Conservation (phyloP, 2,888 invertebrate species). For the Cancer borealis region DNA sequence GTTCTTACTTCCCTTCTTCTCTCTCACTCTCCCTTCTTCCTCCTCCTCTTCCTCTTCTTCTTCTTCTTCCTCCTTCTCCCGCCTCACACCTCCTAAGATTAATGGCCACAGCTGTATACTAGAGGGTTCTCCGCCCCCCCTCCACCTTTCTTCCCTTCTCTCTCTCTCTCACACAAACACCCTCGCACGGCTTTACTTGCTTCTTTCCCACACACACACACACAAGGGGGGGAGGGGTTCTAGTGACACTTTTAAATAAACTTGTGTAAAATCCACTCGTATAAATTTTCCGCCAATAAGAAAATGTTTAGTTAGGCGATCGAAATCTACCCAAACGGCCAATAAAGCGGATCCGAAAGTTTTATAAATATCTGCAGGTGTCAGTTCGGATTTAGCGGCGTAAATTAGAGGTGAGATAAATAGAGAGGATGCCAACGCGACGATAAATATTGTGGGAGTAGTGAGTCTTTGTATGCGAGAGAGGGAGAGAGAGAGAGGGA, state of each 20-base stretch:
- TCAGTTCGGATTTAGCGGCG: slow-evolving; percentile 3
- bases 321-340: background rate
- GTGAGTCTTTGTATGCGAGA: background rate
- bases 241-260: slow-evolving; percentile 3
- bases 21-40: background rate
- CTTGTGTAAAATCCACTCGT: background rate
- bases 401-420: slow-evolving; percentile 29
- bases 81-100: slow-evolving; percentile 17
- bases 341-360: background rate
- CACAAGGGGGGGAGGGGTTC: background rate
- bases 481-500: slow-evolving; percentile 4
- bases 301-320: background rate
- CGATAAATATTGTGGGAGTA: background rate
- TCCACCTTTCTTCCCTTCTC: background rate
- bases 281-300: background rate
- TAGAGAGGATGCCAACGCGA: background rate
- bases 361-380: slow-evolving; percentile 7
- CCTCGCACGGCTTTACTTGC: background rate
- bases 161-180: slow-evolving; percentile 12
- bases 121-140: slow-evolving; percentile 26
- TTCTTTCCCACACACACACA: background rate
- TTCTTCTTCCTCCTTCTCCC: background rate
- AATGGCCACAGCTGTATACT: background rate
- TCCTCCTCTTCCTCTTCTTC: background rate
- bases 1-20: background rate